Conservation (phyloP, 2,888 invertebrate species). For the Tanytarsus gracilentus region DNA sequence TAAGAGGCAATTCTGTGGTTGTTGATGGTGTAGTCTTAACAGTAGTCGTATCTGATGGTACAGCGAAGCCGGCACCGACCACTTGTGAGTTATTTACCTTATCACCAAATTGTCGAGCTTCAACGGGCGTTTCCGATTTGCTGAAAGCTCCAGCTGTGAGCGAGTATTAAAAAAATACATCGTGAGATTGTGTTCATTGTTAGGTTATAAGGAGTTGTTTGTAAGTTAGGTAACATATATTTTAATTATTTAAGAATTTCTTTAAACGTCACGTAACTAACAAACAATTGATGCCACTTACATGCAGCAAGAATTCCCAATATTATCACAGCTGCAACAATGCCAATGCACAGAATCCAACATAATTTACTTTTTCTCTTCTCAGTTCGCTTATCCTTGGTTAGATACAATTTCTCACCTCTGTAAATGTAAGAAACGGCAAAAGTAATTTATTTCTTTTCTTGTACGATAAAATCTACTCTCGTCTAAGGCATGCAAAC, state of each 20-base stretch:
- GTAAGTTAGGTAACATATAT: no score
- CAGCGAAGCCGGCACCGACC: conserved; percentile 40
- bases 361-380: conserved; percentile 57
- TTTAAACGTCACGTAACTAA: no score
- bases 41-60: conserved; percentile 31
- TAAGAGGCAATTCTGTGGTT: conserved; percentile 9
- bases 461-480: no score
- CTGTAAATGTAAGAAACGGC: conserved; percentile 44
- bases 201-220: no score
- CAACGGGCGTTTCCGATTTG: conserved; percentile 42
- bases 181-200: not conserved
- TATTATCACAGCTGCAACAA: conserved; percentile 56
- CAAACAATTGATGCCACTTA: conserved; percentile 43
- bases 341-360: conserved; percentile 58
- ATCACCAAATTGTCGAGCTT: conserved; percentile 51
- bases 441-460: no score
- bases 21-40: conserved; percentile 25
- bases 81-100: conserved; percentile 43
- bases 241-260: no score
- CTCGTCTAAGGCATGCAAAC: no score
- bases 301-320: conserved; percentile 66
- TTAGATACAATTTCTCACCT: conserved; percentile 73
- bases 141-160: conserved; percentile 26
- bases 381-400: conserved; percentile 66
- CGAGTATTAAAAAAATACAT: conserved; percentile 3